Evolutionary conservation across 2,113 vertebrate genomes (phyloP), one percentile per base, ranked within the genome.

Genomic region (Hydrochoerus hydrochaeris): DNA sequence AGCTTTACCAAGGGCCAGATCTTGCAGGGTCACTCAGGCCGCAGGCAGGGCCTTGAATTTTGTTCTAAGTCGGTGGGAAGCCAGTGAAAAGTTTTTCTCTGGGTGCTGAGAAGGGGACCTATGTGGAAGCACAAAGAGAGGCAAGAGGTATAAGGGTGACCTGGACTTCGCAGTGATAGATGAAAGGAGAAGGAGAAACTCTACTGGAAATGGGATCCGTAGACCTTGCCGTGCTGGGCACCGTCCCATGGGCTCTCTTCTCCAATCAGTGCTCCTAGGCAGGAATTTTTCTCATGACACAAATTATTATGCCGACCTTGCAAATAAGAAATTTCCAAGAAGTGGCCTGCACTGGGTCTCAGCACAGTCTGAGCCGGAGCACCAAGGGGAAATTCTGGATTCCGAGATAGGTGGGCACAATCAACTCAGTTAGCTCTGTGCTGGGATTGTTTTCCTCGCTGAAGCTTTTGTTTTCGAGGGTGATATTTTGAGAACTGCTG

Each of bases 401-500:
- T 87, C 85, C 3, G 19, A 88, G 58, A 46, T 83, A 81, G 54
- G n/a, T 54, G 71, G 85, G 62, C 82, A 60, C 41, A 54, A 83
- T 82, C 46, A 57, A 11, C 73, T 91, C 88, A 62, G 19, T 97
- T 87, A 92, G 65, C 85, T 46, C 52, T 60, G 90, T 28, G 1
- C 81, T 62, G 26, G 71, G 67, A 46, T 95, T 94, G 92, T 97
- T 98, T 95, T 94, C 90, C 82, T 95, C 52, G 82, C 54, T 60
- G 87, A 80, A 94, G 95, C 69, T 90, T 97, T 97, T 97, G 96
- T 97, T 97, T 98, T 92, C 75, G 17, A 96, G 92, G 94, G 62
- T 87, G 96, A n/a, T 96, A 94, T 97, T 97, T 96, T 97, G 88
- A 97, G 95, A 97, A 96, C 91, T 96, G 96, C 92, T 77, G 57